These are phyloP conservation scores for Mus spretus DNA, from an alignment of 2,797 vertebrate genomes.

Conservation along the genomic window DNA sequence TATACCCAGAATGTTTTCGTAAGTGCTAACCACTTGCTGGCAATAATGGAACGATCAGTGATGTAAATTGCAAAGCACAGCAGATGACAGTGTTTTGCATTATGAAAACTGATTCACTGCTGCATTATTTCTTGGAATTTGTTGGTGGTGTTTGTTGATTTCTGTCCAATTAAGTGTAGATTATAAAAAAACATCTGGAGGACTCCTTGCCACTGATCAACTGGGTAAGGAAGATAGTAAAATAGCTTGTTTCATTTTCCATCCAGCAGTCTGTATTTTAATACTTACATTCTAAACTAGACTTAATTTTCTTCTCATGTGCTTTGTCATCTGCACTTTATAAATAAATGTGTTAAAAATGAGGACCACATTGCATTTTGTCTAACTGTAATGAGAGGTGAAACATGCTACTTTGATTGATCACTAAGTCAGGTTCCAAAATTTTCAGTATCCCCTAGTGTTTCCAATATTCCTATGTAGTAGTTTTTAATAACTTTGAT, in stretches of 20 bases:
- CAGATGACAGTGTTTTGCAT: slow-evolving; percentile 37
- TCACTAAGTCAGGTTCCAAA: slow-evolving; percentile 62
- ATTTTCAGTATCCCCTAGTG: background rate
- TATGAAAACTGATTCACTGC: slow-evolving; percentile 59
- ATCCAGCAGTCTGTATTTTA: slow-evolving; percentile 71
- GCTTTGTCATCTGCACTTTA: slow-evolving; percentile 70
- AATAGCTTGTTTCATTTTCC: slow-evolving; percentile 56
- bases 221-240: slow-evolving; percentile 80
- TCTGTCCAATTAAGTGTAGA: slow-evolving; percentile 79
- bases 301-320: slow-evolving; percentile 63
- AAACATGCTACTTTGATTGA: slow-evolving; percentile 8
- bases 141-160: slow-evolving; percentile 58
- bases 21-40: slow-evolving; percentile 13
- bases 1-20: background rate
- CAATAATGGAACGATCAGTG: background rate
- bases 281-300: slow-evolving; percentile 49
- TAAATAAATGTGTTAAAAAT: slow-evolving; percentile 48
- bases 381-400: background rate
- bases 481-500: background rate
- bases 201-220: slow-evolving; percentile 46
- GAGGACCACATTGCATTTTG: slow-evolving; percentile 42
- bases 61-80: background rate
- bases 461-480: background rate
- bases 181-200: slow-evolving; percentile 78
- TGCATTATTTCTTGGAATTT: slow-evolving; percentile 47